Evolutionary conservation across 2,888 invertebrate genomes (phyloP).

Genomic region (Augiades crinisus): DNA sequence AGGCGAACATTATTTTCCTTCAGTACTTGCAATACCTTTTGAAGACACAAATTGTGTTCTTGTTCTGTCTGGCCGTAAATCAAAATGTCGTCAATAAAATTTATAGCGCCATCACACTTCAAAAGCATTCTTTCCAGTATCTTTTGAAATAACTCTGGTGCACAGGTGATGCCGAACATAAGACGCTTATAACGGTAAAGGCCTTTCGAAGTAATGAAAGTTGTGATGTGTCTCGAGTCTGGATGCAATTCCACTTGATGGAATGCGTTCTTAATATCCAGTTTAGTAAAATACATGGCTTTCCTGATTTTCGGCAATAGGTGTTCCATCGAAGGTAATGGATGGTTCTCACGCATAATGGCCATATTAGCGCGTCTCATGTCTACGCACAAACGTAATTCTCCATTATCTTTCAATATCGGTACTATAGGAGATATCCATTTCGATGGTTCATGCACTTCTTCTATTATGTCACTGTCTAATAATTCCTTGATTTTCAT

Average conservation of each 20-base stretch:
- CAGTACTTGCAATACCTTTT: constrained; percentile 27
- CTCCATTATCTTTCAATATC: constrained; percentile 18
- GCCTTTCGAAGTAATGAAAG: constrained; percentile 48
- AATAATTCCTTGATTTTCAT: neutral
- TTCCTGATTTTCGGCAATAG: constrained; percentile 35
- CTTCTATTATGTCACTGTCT: neutral
- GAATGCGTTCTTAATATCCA: constrained; percentile 44
- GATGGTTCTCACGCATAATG: constrained; percentile 27
- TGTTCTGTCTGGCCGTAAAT: constrained; percentile 25
- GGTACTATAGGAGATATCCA: constrained; percentile 27
- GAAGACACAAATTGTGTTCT: constrained; percentile 29
- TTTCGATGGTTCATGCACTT: neutral
- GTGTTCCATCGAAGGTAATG: constrained; percentile 28
- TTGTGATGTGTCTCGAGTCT: constrained; percentile 47
- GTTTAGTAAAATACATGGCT: constrained; percentile 37
- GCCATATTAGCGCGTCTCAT: constrained; percentile 29
- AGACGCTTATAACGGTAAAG: constrained; percentile 52
- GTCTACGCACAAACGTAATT: constrained; percentile 25
- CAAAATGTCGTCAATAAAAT: constrained; percentile 38
- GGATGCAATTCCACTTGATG: constrained; percentile 47
- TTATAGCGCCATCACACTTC: constrained; percentile 42
- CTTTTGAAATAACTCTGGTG: constrained; percentile 48
- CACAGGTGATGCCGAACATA: constrained; percentile 53
- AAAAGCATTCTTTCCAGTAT: constrained; percentile 44
- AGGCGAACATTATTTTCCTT: constrained; percentile 31